Evolutionary conservation across 2,797 vertebrate species (phyloP).

Genomic region (Xenops minutus): DNA sequence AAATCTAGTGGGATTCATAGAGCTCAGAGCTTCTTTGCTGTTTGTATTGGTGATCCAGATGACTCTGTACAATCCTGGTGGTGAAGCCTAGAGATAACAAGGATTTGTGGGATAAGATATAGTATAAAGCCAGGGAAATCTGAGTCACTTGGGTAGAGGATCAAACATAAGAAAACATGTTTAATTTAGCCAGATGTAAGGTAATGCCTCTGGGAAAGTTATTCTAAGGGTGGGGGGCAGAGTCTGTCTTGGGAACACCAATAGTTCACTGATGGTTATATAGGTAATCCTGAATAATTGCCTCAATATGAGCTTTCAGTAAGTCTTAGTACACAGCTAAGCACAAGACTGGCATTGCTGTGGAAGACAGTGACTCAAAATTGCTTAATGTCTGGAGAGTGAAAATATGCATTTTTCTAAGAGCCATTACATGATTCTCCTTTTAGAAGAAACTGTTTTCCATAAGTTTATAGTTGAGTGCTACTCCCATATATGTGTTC

Average conservation of each 20-base stretch:
- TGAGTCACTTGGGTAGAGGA: not conserved
- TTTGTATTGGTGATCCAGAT: not conserved
- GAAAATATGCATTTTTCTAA: not conserved
- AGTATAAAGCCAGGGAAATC: not conserved
- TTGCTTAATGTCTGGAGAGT: not conserved
- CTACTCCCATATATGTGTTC: not conserved
- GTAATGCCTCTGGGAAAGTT: not conserved
- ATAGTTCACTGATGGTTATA: not conserved
- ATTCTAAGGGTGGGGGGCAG: not conserved
- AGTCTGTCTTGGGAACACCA: not conserved
- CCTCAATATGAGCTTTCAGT: not conserved
- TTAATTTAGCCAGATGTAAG: not conserved
- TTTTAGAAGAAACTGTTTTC: not conserved
- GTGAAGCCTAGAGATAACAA: not conserved
- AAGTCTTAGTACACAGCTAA: not conserved
- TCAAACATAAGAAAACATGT: not conserved
- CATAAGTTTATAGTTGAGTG: not conserved
- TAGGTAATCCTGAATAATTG: not conserved
- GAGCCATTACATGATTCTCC: not conserved
- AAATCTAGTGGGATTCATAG: not conserved
- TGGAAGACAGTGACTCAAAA: not conserved
- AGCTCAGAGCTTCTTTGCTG: not conserved
- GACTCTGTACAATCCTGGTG: not conserved
- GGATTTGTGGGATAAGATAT: not conserved
- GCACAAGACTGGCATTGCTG: not conserved